These are phyloP conservation scores for Mohoua ochrocephala DNA, from an alignment of 2,113 vertebrate species.

Conservation along the genomic window DNA sequence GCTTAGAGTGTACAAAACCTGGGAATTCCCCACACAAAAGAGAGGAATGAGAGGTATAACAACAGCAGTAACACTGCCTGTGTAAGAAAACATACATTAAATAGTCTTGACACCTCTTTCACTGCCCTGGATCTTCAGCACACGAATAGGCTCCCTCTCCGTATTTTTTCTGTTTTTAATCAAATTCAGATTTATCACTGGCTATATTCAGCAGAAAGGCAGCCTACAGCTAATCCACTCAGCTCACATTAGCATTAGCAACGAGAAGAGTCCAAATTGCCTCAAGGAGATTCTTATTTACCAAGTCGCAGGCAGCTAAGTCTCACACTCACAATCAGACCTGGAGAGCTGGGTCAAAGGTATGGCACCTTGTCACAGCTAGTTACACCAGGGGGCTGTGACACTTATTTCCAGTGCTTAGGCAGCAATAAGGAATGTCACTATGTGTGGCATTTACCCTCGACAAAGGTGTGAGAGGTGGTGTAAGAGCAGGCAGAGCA, in stretches of 20 bases:
- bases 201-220: background rate
- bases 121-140: background rate
- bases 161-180: background rate
- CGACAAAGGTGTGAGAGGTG: background rate
- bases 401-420: background rate
- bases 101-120: background rate
- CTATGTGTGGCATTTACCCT: background rate
- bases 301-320: background rate
- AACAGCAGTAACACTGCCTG: background rate
- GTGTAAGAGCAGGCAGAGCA: rapidly evolving
- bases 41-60: background rate
- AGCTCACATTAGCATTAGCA: background rate
- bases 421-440: background rate
- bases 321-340: background rate
- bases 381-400: rapidly evolving
- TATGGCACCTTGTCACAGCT: background rate
- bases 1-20: background rate
- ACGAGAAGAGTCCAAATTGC: background rate
- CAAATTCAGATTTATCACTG: background rate
- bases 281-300: background rate
- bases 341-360: background rate
- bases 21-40: background rate
- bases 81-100: background rate
- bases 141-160: background rate
- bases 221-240: background rate